Conservation (phyloP, 2,797 vertebrate genomes). For the Micropoecilia bifurca region DNA sequence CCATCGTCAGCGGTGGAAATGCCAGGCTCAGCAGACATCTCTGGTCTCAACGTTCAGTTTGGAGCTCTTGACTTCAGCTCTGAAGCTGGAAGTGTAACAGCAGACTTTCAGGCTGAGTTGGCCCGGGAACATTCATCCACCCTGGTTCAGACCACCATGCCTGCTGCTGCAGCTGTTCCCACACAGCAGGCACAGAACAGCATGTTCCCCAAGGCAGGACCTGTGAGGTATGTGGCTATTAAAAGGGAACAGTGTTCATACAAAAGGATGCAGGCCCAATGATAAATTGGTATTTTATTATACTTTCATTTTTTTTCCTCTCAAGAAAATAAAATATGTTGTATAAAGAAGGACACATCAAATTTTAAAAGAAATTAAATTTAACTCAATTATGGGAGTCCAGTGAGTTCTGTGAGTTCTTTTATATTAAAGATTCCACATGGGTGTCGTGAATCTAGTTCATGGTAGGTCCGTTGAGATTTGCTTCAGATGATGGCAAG, state of each 20-base stretch:
- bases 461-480: background rate
- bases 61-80: slow-evolving; percentile 96
- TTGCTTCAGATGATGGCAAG: background rate
- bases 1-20: slow-evolving; percentile 96
- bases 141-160: slow-evolving; percentile 40
- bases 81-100: slow-evolving; percentile 80
- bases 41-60: slow-evolving; percentile 95
- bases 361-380: background rate
- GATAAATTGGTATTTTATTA: background rate
- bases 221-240: slow-evolving; percentile 80
- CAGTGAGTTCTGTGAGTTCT: background rate
- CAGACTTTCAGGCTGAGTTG: slow-evolving; percentile 82
- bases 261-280: background rate
- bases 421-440: background rate
- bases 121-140: slow-evolving; percentile 75
- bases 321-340: background rate
- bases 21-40: slow-evolving; percentile 92
- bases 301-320: background rate
- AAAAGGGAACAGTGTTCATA: background rate
- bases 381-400: background rate
- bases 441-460: background rate
- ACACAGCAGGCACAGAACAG: slow-evolving; percentile 82
- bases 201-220: slow-evolving; percentile 89
- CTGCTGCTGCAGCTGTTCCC: slow-evolving; percentile 42
- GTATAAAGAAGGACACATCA: background rate